Percentiles rank a stretch among this genome's conserved stretches.
Conservation (phyloP, 2,113 vertebrate species). For the Cheilinus undulatus region DNA sequence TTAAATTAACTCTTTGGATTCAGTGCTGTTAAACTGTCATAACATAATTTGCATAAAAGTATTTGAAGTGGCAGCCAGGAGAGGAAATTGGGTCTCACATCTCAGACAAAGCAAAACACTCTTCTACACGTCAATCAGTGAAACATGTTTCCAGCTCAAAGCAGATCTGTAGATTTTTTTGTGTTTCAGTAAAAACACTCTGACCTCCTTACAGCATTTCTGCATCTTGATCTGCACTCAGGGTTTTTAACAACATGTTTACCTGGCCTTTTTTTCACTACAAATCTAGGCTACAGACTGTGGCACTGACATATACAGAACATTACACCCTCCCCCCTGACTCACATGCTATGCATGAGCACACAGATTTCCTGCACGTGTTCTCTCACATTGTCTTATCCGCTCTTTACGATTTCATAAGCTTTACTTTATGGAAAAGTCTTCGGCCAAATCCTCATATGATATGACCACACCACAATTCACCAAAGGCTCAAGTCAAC, state of each 20-base stretch:
- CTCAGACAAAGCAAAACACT: constrained; percentile 7
- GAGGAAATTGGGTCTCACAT: constrained; percentile 26
- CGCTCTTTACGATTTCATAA: constrained; percentile 23
- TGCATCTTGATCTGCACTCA: constrained; percentile 10
- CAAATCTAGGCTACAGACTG: not conserved
- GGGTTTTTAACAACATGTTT: constrained; percentile 23
- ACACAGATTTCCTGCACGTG: constrained; percentile 28
- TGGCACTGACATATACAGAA: not conserved
- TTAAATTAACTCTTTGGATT: not conserved
- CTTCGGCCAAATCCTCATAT: not conserved
- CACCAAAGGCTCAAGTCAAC: not conserved
- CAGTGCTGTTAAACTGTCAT: not conserved
- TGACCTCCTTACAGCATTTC: not conserved
- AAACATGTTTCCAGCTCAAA: constrained; percentile 15
- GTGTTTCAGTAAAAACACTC: constrained; percentile 1
- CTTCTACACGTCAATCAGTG: not conserved
- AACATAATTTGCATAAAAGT: not conserved
- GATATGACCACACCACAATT: not conserved
- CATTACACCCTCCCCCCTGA: not conserved
- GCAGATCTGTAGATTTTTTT: constrained; percentile 14
- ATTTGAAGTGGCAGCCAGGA: constrained; percentile 17
- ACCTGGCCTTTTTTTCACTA: constrained; percentile 21
- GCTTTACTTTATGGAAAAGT: not conserved
- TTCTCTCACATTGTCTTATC: constrained; percentile 27
- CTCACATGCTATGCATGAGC: constrained; percentile 28